These are phyloP conservation scores for Thumatha senex DNA, from an alignment of 2,888 invertebrate species.

Conservation along the genomic window DNA sequence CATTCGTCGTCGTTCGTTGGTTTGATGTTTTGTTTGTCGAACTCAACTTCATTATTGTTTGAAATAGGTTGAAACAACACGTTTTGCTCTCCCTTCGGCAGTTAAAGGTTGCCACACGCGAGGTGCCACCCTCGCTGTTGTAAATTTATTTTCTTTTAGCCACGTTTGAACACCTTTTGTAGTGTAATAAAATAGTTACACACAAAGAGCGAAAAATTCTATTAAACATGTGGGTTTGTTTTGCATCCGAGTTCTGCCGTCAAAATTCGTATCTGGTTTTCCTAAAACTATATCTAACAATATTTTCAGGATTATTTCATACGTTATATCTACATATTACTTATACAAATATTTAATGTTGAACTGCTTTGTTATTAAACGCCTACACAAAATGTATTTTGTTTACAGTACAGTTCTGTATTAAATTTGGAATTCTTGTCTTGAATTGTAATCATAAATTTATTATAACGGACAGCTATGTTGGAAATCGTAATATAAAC, in stretches of 20 bases:
- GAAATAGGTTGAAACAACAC: constrained; percentile 54
- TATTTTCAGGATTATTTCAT: no score
- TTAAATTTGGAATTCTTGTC: constrained; percentile 32
- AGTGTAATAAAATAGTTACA: constrained; percentile 42
- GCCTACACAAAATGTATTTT: constrained; percentile 27
- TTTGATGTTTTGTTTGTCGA: constrained; percentile 42
- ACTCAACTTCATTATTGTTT: constrained; percentile 35
- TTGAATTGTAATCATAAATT: constrained; percentile 17
- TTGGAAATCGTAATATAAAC: constrained; percentile 30
- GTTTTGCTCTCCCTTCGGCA: constrained; percentile 41
- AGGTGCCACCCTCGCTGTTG: constrained; percentile 46
- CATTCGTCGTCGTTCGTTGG: no score
- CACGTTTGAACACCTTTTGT: constrained; percentile 42
- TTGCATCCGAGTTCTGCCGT: constrained; percentile 25
- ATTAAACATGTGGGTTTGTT: constrained; percentile 40
- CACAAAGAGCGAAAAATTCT: constrained; percentile 34
- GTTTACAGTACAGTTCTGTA: constrained; percentile 7
- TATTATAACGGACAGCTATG: constrained; percentile 16
- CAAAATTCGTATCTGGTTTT: constrained; percentile 26
- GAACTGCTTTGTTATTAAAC: constrained; percentile 26
- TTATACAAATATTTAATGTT: constrained; percentile 23
- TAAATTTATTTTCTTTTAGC: constrained; percentile 54
- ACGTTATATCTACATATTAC: neutral
- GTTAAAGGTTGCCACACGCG: constrained; percentile 54
- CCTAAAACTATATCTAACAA: no score